These are phyloP conservation scores for Strix uralensis DNA, from an alignment of 2,113 vertebrate genomes.

Conservation along the genomic window DNA sequence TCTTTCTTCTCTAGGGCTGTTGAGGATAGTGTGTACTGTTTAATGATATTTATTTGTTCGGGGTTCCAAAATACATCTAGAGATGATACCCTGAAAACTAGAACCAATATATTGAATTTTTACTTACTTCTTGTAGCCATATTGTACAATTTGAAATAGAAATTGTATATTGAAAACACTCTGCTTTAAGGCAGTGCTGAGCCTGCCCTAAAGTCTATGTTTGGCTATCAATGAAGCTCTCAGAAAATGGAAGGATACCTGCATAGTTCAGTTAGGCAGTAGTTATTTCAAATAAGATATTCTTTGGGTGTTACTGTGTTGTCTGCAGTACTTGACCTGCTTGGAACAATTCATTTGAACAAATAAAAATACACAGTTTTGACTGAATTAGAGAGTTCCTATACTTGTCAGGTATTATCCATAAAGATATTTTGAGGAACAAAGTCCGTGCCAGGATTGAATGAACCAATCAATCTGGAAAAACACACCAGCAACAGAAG, in stretches of 20 bases:
- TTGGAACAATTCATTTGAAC: not conserved
- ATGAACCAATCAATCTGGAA: not conserved
- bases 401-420: not conserved
- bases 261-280: not conserved
- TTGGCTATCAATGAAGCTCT: not conserved
- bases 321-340: not conserved
- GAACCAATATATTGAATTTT: not conserved
- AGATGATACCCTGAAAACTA: not conserved
- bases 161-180: not conserved
- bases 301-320: not conserved
- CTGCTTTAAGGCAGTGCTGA: not conserved
- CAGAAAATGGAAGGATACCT: not conserved
- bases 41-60: not conserved
- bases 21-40: not conserved
- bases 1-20: not conserved
- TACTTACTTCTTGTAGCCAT: not conserved
- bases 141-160: not conserved
- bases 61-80: not conserved
- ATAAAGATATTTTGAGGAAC: not conserved
- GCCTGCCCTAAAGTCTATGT: not conserved
- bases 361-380: not conserved
- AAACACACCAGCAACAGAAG: not conserved
- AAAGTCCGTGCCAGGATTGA: not conserved
- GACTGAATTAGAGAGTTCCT: not conserved
- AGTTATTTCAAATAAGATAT: not conserved